These are phyloP conservation scores for Plusia festucae DNA, from an alignment of 2,888 invertebrate species.

Conservation along the genomic window DNA sequence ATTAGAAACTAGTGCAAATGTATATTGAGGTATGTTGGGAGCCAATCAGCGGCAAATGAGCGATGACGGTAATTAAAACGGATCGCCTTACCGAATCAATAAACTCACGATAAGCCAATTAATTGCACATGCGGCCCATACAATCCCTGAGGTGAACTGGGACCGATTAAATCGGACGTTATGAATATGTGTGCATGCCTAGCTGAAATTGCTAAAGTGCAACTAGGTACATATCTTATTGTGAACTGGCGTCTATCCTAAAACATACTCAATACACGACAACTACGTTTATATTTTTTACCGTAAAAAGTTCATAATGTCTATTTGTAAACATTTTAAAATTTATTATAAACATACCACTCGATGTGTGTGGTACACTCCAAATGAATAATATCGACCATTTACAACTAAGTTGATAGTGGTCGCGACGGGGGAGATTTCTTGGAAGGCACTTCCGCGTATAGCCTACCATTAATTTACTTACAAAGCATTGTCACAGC, in stretches of 20 bases:
- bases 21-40: slow-evolving; percentile 57
- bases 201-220: slow-evolving; percentile 42
- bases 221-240: slow-evolving; percentile 21
- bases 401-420: slow-evolving; percentile 72
- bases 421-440: slow-evolving; percentile 75
- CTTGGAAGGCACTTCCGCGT: slow-evolving; percentile 71
- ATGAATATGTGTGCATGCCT: slow-evolving; percentile 48
- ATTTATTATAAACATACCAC: slow-evolving; percentile 38
- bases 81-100: slow-evolving; percentile 89
- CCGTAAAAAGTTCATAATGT: slow-evolving; percentile 16
- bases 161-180: slow-evolving; percentile 64
- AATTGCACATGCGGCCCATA: slow-evolving; percentile 82
- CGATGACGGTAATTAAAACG: slow-evolving; percentile 87
- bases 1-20: slow-evolving; percentile 52
- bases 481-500: slow-evolving; percentile 71
- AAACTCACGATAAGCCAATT: slow-evolving; percentile 87
- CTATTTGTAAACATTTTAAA: slow-evolving; percentile 29
- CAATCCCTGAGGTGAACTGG: slow-evolving; percentile 73
- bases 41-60: slow-evolving; percentile 86
- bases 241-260: neutral
- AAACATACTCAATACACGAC: too few species aligned
- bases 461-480: slow-evolving; percentile 80
- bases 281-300: slow-evolving; percentile 1
- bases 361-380: slow-evolving; percentile 72
- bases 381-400: slow-evolving; percentile 65